These are phyloP conservation scores for Selene dorsalis DNA, from an alignment of 2,797 vertebrate species.

Conservation along the genomic window DNA sequence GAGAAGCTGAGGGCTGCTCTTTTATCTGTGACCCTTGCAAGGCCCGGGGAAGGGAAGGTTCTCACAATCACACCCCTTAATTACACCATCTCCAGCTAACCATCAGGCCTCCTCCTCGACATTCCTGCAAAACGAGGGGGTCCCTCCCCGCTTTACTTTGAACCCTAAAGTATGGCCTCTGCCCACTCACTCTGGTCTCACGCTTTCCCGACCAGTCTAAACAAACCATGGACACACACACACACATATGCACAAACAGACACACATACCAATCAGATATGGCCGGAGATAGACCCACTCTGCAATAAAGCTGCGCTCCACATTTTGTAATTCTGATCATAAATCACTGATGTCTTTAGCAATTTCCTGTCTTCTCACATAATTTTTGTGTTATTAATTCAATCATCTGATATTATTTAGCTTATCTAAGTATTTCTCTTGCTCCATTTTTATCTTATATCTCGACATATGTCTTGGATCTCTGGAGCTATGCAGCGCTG, in stretches of 20 bases:
- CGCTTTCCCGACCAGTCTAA: constrained; percentile 84
- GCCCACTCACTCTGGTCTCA: constrained; percentile 84
- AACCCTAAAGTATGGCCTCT: constrained; percentile 82
- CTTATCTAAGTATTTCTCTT: constrained; percentile 1
- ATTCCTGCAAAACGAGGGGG: constrained; percentile 83
- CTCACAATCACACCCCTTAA: constrained; percentile 86
- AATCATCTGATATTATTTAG: constrained; percentile 28
- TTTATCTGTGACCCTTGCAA: constrained; percentile 83
- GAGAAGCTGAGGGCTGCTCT: constrained; percentile 69
- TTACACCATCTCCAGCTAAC: constrained; percentile 85
- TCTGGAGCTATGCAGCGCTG: constrained; percentile 51
- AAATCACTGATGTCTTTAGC: constrained; percentile 23
- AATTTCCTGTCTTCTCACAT: constrained; percentile 18
- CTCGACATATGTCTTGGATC: constrained; percentile 47
- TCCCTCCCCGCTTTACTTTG: constrained; percentile 82
- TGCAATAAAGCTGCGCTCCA: constrained; percentile 42
- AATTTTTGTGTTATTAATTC: constrained; percentile 20
- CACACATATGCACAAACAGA: constrained; percentile 59
- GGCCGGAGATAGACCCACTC: constrained; percentile 61
- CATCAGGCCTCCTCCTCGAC: constrained; percentile 82
- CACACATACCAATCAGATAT: constrained; percentile 74
- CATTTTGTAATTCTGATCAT: constrained; percentile 26
- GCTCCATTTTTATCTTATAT: constrained; percentile 48
- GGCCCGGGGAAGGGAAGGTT: constrained; percentile 79
- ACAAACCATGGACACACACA: constrained; percentile 76